A percentile compares a stretch with the other conserved stretches of the same genome.
phyloP scores from a whole-genome alignment of 2,888 invertebrate genomes.

The Helicoverpa assulta region DNA sequence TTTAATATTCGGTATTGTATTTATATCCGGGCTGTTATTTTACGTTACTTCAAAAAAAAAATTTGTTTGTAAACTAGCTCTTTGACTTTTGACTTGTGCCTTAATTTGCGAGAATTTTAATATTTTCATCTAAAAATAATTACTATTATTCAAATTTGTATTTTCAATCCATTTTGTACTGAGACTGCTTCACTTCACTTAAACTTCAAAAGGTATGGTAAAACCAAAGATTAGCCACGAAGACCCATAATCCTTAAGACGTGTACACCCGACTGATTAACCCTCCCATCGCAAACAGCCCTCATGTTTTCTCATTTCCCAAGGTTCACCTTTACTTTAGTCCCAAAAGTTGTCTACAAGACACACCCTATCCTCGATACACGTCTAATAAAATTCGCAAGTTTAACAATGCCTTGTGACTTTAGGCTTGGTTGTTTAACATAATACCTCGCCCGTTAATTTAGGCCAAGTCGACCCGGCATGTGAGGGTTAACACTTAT shows the following conservation, averaged over 20 bases:
- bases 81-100: too few relatives aligned
- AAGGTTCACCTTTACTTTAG: background rate
- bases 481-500: conserved; percentile 65
- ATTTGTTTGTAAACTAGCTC: too few relatives aligned
- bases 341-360: conserved; percentile 39
- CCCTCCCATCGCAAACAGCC: background rate
- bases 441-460: conserved; percentile 63
- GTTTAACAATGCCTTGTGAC: conserved; percentile 56
- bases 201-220: too few relatives aligned
- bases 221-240: too few relatives aligned
- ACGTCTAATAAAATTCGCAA: conserved; percentile 58
- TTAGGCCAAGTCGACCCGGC: conserved; percentile 54
- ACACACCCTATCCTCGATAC: conserved; percentile 45
- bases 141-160: too few relatives aligned
- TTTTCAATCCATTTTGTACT: too few relatives aligned
- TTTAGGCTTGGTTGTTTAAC: conserved; percentile 59
- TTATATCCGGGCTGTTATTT: too few relatives aligned
- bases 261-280: background rate
- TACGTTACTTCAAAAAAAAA: too few relatives aligned
- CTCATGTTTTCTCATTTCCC: conserved; percentile 30
- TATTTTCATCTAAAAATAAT: too few relatives aligned
- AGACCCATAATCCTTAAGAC: background rate
- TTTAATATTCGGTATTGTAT: too few relatives aligned
- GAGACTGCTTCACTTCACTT: too few relatives aligned
- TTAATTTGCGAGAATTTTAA: too few relatives aligned